Percentiles rank a stretch among this genome's conserved stretches.
phyloP scores from a whole-genome alignment of 1,140 invertebrate genomes.

The Leptinotarsa defecta region DNA sequence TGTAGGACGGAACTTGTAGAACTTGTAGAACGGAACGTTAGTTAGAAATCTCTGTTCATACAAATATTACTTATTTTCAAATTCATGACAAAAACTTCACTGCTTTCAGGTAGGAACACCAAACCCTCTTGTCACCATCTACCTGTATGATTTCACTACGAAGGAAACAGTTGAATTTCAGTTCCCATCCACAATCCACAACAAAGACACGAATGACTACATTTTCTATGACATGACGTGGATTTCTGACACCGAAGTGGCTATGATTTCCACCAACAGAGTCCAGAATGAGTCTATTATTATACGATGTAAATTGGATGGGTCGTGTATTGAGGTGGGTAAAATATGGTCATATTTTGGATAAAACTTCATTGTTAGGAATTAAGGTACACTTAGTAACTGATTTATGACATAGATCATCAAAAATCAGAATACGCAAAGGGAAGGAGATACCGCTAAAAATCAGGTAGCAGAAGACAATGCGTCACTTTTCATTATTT shows the following conservation, averaged over 20 bases:
- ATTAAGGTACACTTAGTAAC: no score
- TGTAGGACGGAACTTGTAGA: no score
- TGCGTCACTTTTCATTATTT: no score
- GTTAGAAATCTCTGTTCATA: no score
- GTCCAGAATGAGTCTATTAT: conserved; percentile 71
- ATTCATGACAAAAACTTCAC: no score
- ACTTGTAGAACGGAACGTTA: no score
- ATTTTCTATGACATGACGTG: conserved; percentile 60
- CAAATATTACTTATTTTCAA: no score
- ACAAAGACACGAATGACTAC: conserved; percentile 36
- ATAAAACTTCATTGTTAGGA: no score
- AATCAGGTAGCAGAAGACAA: no score
- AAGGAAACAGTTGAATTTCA: conserved; percentile 35
- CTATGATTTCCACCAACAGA: conserved; percentile 83
- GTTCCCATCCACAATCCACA: conserved; percentile 30
- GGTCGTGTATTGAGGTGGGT: conserved; percentile 31
- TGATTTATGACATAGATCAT: no score
- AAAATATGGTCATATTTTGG: background rate
- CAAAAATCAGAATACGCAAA: no score
- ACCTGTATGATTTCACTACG: conserved; percentile 55
- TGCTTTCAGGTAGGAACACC: conserved; percentile 68
- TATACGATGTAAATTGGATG: conserved; percentile 44
- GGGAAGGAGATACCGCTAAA: no score
- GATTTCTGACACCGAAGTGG: conserved; percentile 70
- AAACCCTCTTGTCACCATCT: conserved; percentile 75